phyloP scores from a whole-genome alignment of 2,888 invertebrate species.

The Xylophagus ater region DNA sequence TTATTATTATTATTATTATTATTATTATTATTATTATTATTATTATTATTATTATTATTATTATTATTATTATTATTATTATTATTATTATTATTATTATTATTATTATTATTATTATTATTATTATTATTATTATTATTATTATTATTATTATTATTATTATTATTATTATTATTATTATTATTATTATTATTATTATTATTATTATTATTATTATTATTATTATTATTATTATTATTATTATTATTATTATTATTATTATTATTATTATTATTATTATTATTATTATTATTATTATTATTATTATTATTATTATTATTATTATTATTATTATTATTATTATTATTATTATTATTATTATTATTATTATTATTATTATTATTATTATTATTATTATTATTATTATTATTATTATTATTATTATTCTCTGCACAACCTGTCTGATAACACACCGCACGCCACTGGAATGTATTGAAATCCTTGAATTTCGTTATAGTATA shows the following conservation, averaged over 20 bases:
- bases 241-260: not conserved
- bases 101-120: not conserved
- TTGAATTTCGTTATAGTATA: too few species aligned
- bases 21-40: not conserved
- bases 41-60: not conserved
- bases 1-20: not conserved
- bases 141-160: not conserved
- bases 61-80: not conserved
- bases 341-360: not conserved
- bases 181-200: not conserved
- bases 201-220: not conserved
- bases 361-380: not conserved
- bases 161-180: not conserved
- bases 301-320: not conserved
- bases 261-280: not conserved
- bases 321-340: not conserved
- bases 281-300: not conserved
- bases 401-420: not conserved
- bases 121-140: not conserved
- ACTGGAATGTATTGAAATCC: too few species aligned
- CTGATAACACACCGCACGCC: too few species aligned
- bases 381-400: not conserved
- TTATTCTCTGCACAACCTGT: too few species aligned
- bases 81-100: not conserved
- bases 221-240: not conserved